Evolutionary conservation across 1,140 invertebrate genomes (phyloP).

Genomic region (Drosophila insularis): DNA sequence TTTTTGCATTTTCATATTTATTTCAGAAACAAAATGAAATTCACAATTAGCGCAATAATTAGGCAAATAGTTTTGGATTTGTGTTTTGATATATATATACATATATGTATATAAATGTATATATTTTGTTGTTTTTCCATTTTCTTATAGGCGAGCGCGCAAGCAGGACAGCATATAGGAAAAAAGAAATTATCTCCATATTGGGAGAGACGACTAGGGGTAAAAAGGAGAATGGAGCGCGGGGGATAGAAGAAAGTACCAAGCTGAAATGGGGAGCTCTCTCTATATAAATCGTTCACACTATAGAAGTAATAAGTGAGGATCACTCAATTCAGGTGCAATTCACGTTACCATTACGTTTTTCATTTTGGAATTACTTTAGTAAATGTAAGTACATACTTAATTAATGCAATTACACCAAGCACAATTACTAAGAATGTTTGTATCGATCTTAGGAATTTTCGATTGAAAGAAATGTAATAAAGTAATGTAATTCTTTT

Average conservation of each 20-base stretch:
- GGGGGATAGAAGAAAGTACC: not conserved
- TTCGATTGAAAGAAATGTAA: not conserved
- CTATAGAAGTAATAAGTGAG: not conserved
- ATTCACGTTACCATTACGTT: conserved; percentile 7
- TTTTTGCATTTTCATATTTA: conserved; percentile 57
- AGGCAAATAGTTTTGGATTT: conserved; percentile 48
- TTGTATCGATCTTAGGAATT: not conserved
- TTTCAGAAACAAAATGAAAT: conserved; percentile 76
- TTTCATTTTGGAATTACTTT: conserved; percentile 1
- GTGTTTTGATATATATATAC: conserved; percentile 3
- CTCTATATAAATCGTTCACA: too few relatives aligned
- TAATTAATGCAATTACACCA: conserved; percentile 1
- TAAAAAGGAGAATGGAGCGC: not conserved
- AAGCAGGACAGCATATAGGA: conserved; percentile 38
- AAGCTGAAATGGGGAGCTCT: not conserved
- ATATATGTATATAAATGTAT: too few relatives aligned
- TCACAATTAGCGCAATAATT: conserved; percentile 51
- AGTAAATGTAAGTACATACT: conserved; percentile 8
- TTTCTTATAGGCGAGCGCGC: conserved; percentile 8
- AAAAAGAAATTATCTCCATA: conserved; percentile 24
- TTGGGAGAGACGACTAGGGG: not conserved
- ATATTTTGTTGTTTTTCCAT: not conserved
- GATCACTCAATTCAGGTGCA: not conserved
- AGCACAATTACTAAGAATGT: conserved; percentile 7
- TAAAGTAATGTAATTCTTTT: not conserved